A percentile compares a stretch with the other conserved stretches of the same genome.
Conservation (phyloP, 92 coral and sea anemone genomes). For the Phenganax subtilis region DNA sequence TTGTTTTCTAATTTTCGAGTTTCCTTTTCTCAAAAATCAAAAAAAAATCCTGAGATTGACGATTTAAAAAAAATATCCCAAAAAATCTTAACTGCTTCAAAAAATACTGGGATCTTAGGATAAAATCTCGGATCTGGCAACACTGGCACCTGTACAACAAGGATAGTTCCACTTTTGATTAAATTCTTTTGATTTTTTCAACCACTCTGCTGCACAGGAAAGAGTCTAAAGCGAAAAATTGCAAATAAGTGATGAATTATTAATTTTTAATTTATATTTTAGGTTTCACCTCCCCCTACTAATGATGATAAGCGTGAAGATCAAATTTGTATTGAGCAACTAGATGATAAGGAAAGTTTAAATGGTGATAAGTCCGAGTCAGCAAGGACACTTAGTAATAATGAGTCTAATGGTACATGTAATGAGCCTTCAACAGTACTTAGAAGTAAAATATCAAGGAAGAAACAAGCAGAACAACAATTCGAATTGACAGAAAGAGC, state of each 20-base stretch:
- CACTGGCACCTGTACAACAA: neutral
- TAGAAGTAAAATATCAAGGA: neutral
- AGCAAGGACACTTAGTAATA: neutral
- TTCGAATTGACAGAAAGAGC: neutral
- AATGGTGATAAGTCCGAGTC: neutral
- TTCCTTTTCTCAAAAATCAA: too few relatives aligned
- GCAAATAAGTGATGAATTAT: neutral
- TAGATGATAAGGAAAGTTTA: neutral
- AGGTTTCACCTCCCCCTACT: neutral
- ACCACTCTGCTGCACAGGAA: slow-evolving; percentile 15
- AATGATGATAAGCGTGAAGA: neutral
- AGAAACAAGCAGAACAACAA: too few relatives aligned
- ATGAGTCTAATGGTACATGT: neutral
- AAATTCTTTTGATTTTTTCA: slow-evolving; percentile 1
- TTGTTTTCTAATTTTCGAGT: too few relatives aligned
- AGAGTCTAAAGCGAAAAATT: slow-evolving; percentile 29
- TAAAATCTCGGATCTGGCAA: too few relatives aligned
- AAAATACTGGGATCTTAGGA: too few relatives aligned
- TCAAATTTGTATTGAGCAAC: neutral
- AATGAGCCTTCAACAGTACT: neutral
- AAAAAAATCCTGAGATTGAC: too few relatives aligned
- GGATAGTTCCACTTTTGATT: slow-evolving; percentile 37
- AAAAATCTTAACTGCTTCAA: too few relatives aligned
- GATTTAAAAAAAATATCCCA: too few relatives aligned
- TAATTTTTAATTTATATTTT: neutral